Evolutionary conservation across 2,797 vertebrate species (phyloP).

Genomic region (Argya squamiceps): DNA sequence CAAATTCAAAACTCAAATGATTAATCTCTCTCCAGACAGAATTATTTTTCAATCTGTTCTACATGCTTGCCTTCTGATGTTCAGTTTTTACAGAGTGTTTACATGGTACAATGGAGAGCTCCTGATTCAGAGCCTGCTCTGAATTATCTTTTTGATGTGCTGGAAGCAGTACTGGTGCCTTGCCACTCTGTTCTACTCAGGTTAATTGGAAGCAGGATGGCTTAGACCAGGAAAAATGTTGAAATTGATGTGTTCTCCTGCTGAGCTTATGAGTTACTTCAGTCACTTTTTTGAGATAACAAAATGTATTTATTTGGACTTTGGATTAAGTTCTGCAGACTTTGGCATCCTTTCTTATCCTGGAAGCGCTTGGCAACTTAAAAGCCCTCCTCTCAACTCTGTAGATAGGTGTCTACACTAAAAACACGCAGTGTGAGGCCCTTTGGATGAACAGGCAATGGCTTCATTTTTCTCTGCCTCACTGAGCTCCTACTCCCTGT

Average conservation of each 20-base stretch:
- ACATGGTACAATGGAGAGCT: not conserved
- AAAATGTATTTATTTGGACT: not conserved
- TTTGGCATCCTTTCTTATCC: not conserved
- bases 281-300: not conserved
- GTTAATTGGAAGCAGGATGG: conserved; percentile 1
- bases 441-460: not conserved
- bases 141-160: not conserved
- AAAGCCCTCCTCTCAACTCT: not conserved
- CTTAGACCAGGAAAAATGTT: not conserved
- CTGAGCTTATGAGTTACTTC: conserved; percentile 2
- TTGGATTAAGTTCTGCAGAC: not conserved
- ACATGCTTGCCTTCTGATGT: not conserved
- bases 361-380: not conserved
- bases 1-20: not conserved
- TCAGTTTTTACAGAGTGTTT: not conserved
- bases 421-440: not conserved
- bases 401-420: not conserved
- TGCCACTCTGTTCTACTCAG: not conserved
- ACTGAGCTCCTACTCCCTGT: not conserved
- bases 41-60: conserved; percentile 3
- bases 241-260: not conserved
- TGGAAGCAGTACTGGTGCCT: not conserved
- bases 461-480: not conserved
- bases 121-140: not conserved
- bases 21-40: not conserved